Evolutionary conservation across 2,113 vertebrate species (phyloP).

Genomic region (Leucosticte australis): DNA sequence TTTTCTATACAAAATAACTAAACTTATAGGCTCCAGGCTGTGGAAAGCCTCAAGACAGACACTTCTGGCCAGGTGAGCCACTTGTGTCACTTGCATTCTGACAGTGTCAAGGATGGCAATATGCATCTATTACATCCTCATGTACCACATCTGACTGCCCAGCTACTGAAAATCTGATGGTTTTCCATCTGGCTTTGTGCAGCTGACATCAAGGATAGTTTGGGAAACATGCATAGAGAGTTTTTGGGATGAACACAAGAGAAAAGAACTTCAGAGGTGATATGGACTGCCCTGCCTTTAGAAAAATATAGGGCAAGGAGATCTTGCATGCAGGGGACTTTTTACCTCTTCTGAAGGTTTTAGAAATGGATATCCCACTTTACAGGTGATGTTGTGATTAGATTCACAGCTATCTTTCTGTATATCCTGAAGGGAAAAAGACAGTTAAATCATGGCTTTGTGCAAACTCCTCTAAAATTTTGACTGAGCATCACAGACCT

Average conservation of each 20-base stretch:
- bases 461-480: not conserved
- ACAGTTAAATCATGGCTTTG: not conserved
- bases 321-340: not conserved
- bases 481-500: not conserved
- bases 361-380: slow-evolving; percentile 93
- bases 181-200: not conserved
- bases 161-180: not conserved
- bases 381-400: slow-evolving; percentile 83
- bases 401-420: slow-evolving; percentile 82
- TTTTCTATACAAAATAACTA: not conserved
- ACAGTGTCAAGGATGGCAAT: not conserved
- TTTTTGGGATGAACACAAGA: not conserved
- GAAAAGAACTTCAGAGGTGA: not conserved
- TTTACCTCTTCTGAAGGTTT: slow-evolving; percentile 78
- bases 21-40: not conserved
- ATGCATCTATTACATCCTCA: not conserved
- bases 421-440: slow-evolving; percentile 75
- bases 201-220: not conserved
- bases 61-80: not conserved
- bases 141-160: not conserved
- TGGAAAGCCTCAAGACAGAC: not conserved
- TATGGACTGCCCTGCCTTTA: not conserved
- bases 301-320: not conserved
- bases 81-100: not conserved
- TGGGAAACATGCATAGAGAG: not conserved